Base-by-base conservation (phyloP, 2,888 invertebrate species). In the Sipha maydis region DNA sequence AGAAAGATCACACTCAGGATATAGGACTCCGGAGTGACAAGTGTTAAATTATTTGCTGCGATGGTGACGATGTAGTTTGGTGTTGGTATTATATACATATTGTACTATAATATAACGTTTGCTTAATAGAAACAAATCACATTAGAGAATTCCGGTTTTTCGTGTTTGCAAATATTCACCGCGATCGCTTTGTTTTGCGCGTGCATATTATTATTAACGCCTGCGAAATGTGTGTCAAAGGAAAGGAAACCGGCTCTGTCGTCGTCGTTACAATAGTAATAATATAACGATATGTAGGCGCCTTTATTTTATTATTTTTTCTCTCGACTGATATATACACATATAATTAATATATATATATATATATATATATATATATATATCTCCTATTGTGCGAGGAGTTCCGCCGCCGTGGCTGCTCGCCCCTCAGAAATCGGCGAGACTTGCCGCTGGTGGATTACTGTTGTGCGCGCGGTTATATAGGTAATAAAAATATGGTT, bases 371-470 rank as follows among this genome's bases (percentile, higher is more conserved):
- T 25, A 54, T 54, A 7, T 5, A 0, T 73, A 17, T 28, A 61
- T 9, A 14, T 69, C 2, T 61, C 3, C 3, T 41, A 67, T 28
- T 19, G 61, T 11, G 56, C 75, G 38, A 17, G 2, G 11, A 19
- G 34, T 69, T 14, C 71, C 71, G 67, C 71, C 67, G 19, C 54
- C 48, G 34, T 34, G 7, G 25, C 69, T 11, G 11, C 25, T 7
- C 69, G 28, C 54, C 48, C 1, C 17, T n/a, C 31, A 25, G 77
- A 19, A 7, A 17, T 17, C 56, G 54, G 56, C 61, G 38, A 67
- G 76, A 76, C 76, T 77, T 48, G 85, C 85, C 77, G 85, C 85
- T 31, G 85, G 77, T 77, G 77, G 84, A 84, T 76, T 84, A 84
- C 82, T 48, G 69, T 83, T 83, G 41, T 69, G 54, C 48, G n/a